Base-by-base conservation (phyloP, 2,888 invertebrate genomes). In the Carcina quercana region DNA sequence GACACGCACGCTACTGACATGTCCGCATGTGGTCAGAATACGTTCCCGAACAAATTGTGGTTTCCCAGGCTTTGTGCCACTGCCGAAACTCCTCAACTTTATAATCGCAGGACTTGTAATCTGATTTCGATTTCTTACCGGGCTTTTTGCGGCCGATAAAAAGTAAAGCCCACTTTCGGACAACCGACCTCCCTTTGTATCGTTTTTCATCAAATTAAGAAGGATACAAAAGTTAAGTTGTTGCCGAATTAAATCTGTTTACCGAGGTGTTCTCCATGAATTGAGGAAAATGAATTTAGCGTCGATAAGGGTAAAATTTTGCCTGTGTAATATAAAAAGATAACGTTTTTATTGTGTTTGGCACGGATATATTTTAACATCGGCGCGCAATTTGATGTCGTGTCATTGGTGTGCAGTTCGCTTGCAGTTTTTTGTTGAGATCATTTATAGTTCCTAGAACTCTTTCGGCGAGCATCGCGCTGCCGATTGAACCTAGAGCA, bases 11-110 rank as follows among this genome's bases (percentile, higher is more conserved):
- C 37, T 50, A 58, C 48, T 52, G 57, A 53, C 46, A 61, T 61
- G 44, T 42, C 59, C 52, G 45, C 45, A 56, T 68, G 72, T 68
- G 71, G 71, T 71, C 47, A 43, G 32, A 45, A 38, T 37, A 40
- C 38, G 43, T 50, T 51, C 44, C 42, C 40, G 53, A 38, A 45
- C 49, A 43, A 49, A 37, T 57, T 61, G 64, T 51, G 64, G 63
- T 63, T 47, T 43, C 53, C 47, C 40, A 49, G 58, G 53, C 63
- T 67, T 66, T 61, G 58, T 53, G 42, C 49, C 32, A 40, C 47
- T 38, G 50, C 63, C 60, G 54, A 65, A 80, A 78, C 71, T 80
- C 63, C 60, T 54, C 64, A 80, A 78, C 71, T 80, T 75, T 59
- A 54, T 69, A 71, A 75, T 72, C 68, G 61, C 68, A 59, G 65